Evolutionary conservation across 1,140 invertebrate species (phyloP), one percentile per base, ranked within the genome.

Genomic region (Drosophila tropicalis): DNA sequence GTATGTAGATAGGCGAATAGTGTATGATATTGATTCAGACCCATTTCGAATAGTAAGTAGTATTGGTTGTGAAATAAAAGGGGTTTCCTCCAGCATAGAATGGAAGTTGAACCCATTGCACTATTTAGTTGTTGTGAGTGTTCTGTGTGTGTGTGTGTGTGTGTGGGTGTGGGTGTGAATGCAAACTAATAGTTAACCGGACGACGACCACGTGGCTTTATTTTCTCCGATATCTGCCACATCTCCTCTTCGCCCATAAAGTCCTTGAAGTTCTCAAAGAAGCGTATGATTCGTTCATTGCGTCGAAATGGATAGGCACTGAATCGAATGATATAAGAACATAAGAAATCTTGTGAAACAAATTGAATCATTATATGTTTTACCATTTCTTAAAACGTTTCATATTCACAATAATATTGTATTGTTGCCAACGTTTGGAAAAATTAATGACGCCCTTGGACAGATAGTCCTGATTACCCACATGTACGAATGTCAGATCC

Each of bases 401-500:
- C 96, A 99, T 98, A 91, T 98, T 98, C 92, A 99, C 98, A 83
- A 99, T 96, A 77, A 99, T 98, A 90, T 98, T 97, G 92, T 98
- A 99, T 93, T 99, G 98, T 92, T 99, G 98, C 98, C 98, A 99
- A 79, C 98, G 93, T 93, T 99, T 99, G 1, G 97, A 97, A 93
- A 99, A 99, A 93, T 99, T 99, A 32, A 99, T 97, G 70, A 95
- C 95, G 68, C 96, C 96, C 89, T 99, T 97, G 5, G 95, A 94
- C 80, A 99, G 93, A 64, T 96, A 94, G 92, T 99, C 97, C 70
- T 94, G 96, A 93, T 99, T 99, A 54, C 98, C 99, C 91, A 99
- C 98, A 93, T 99, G 97, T 47, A 99, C 98, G 93, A 99, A 99
- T 4, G 99, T 99, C 90, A 99, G 94, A 94, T 99, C 99, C 95